Base-by-base conservation (phyloP, 2,797 vertebrate genomes). In the Acanthurus tractus region DNA sequence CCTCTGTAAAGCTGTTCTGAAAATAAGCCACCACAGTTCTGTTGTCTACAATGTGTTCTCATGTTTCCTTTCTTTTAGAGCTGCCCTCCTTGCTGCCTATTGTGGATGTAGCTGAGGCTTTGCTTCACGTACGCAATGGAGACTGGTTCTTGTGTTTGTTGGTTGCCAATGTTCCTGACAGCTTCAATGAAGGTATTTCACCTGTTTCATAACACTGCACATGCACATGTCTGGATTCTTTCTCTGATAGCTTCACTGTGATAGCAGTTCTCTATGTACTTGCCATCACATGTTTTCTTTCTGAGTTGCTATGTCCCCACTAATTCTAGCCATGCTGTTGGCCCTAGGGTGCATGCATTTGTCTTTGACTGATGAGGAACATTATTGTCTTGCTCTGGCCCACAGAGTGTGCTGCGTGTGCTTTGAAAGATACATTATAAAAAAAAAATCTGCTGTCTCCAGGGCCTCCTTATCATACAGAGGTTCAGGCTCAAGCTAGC, bases 121-220 rank as follows among this genome's bases (percentile, higher is more conserved):
- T 99, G 88, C 91, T 99, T 18, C 98, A 99, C 0, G 96, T 99
- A 70, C 97, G 96, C 48, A 99, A 99, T 0, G 98, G 98, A 48
- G 96, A 97, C 85, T 99, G 98, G 98, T 99, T 99, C 90, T 94
- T 99, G 63, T 99, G 98, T 92, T 96, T 99, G 18, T 91, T 99
- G 76, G 98, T 99, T 70, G 97, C 98, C 86, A 99, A 99, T 6
- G 98, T 99, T 81, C 98, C 98, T 0, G 98, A 99, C 94, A 99
- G 98, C 92, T 99, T 99, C 91, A 99, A 95, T 45, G 98, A 99
- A 96, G 98, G 98, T 99, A 95, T 76, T 70, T 79, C 20, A 70
- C 70, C 63, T 40, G 55, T 63, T 50, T 57, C 66, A 29, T 50
- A 44, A 46, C 34, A 36, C 57, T 62, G 65, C 68, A 38, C 67